A percentile compares a stretch with the other conserved stretches of the same genome.
Evolutionary conservation across 2,113 vertebrate species (phyloP).

Genomic region (Sminthopsis crassicaudata): DNA sequence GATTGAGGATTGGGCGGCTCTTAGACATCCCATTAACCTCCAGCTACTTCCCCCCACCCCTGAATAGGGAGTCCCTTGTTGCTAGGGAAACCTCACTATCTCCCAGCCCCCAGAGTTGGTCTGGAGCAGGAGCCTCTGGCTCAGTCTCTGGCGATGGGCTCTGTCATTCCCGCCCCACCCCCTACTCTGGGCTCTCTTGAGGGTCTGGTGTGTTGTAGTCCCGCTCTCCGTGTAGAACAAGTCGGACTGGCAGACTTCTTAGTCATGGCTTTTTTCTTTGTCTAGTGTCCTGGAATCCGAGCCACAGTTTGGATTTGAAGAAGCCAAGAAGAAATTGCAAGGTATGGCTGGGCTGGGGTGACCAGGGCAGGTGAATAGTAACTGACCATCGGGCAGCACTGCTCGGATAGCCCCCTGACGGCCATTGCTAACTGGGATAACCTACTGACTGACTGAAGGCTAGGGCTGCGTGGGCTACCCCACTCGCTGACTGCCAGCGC

Average conservation of each 20-base stretch:
- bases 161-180: background rate
- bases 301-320: slow-evolving; percentile 96
- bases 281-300: slow-evolving; percentile 94
- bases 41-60: background rate
- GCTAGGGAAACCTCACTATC: no score
- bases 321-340: slow-evolving; percentile 96
- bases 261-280: background rate
- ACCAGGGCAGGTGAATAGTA: background rate
- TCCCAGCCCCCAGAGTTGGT: background rate
- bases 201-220: no score
- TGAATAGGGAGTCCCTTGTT: rapidly evolving
- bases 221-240: rapidly evolving
- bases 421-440: no score
- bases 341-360: slow-evolving; percentile 81
- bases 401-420: background rate
- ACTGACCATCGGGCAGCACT: no score
- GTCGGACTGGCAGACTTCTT: rapidly evolving
- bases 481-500: no score
- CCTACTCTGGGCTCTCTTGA: background rate
- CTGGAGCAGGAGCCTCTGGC: background rate
- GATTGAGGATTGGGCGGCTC: background rate
- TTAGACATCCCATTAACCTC: background rate
- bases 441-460: no score
- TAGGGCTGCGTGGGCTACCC: no score
- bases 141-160: background rate